phyloP scores from a whole-genome alignment of 2,888 invertebrate species.

The Mesorhabditis belari region DNA sequence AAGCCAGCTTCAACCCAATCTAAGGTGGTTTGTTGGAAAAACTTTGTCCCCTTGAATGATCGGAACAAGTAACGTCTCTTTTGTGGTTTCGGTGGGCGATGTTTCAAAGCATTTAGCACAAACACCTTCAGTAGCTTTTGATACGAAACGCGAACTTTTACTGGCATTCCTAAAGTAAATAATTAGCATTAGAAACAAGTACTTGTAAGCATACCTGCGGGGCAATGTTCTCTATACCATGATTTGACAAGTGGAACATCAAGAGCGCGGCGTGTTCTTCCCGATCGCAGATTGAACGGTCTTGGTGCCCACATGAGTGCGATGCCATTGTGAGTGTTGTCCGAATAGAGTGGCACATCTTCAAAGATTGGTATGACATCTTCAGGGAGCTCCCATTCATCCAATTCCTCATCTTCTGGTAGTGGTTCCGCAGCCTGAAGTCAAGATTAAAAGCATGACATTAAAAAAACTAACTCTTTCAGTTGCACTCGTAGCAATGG shows the following conservation, averaged over 20 bases:
- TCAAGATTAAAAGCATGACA: slow-evolving; percentile 10
- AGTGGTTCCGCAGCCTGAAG: slow-evolving; percentile 65
- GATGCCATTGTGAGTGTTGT: slow-evolving; percentile 87
- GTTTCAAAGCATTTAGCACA: slow-evolving; percentile 92
- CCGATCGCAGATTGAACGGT: slow-evolving; percentile 92
- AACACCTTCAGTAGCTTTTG: slow-evolving; percentile 97
- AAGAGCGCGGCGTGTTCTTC: slow-evolving; percentile 77
- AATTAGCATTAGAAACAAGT: neutral
- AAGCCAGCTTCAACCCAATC: slow-evolving; percentile 99
- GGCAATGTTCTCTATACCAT: slow-evolving; percentile 67
- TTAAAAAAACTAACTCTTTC: slow-evolving; percentile 46
- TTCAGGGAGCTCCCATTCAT: slow-evolving; percentile 84
- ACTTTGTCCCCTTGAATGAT: slow-evolving; percentile 98
- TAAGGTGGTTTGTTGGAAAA: slow-evolving; percentile 97
- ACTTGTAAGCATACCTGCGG: slow-evolving; percentile 43
- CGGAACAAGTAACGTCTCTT: slow-evolving; percentile 96
- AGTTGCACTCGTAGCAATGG: slow-evolving; percentile 87
- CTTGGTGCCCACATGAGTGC: slow-evolving; percentile 71
- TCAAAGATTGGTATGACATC: slow-evolving; percentile 79
- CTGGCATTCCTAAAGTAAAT: slow-evolving; percentile 63
- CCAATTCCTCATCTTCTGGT: slow-evolving; percentile 81
- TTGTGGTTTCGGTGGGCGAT: slow-evolving; percentile 93
- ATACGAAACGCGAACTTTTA: slow-evolving; percentile 97
- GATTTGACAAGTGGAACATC: slow-evolving; percentile 94
- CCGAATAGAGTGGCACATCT: slow-evolving; percentile 83